A percentile compares a stretch with the other conserved stretches of the same genome.
phyloP scores from a whole-genome alignment of 2,113 vertebrate genomes.

The Gallinago undulata region DNA sequence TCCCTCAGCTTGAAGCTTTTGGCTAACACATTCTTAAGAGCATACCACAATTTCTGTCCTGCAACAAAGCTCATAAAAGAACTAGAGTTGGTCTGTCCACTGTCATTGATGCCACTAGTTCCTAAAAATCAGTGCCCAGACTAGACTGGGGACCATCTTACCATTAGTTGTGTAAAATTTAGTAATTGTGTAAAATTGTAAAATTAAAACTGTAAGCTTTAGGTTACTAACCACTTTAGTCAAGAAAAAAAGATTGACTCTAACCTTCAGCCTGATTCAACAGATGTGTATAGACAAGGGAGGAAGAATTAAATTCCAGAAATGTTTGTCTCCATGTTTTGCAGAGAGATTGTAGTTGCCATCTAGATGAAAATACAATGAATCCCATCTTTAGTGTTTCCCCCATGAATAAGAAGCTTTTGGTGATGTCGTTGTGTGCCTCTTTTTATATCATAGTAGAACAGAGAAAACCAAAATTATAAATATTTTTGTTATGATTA shows the following conservation, averaged over 20 bases:
- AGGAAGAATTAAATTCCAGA: neutral
- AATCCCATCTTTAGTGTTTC: neutral
- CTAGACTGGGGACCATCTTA: neutral
- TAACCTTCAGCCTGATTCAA: neutral
- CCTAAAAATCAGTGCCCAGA: neutral
- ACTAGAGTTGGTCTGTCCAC: neutral
- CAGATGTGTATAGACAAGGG: neutral
- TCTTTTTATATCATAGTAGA: neutral
- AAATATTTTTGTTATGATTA: neutral
- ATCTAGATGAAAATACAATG: neutral
- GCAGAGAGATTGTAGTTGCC: neutral
- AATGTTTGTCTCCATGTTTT: neutral
- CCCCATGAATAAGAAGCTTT: neutral
- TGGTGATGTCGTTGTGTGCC: neutral
- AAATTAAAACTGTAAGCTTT: neutral
- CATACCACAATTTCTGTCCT: neutral
- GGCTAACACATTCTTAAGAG: neutral
- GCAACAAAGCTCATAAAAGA: neutral
- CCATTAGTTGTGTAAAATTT: neutral
- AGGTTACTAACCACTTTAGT: neutral
- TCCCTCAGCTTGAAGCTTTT: neutral
- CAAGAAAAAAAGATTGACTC: neutral
- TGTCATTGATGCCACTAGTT: neutral
- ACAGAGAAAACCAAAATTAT: neutral
- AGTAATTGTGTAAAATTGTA: neutral